Base-by-base conservation (phyloP, 2,113 vertebrate genomes). In the Onychostoma macrolepis region DNA sequence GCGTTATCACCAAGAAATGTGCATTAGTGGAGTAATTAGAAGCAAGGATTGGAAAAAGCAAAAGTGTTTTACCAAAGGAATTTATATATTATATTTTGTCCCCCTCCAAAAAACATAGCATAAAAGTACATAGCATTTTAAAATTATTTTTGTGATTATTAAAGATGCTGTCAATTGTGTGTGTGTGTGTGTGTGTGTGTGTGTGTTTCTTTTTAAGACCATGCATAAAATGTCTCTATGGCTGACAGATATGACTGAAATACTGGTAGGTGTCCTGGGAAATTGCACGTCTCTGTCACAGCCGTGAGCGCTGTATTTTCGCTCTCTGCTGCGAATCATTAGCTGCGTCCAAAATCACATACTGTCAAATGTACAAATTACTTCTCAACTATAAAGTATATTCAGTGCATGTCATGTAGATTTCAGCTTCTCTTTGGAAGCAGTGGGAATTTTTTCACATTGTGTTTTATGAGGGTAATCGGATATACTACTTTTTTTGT, bases 181-280 rank as follows among this genome's bases (percentile, higher is more conserved):
- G n/a, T n/a, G n/a, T n/a, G n/a, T n/a, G n/a, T n/a, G 65, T 36
- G 65, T 33, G 28, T 33, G 65, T 15, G 11, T 15, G n/a, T 28
- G 4, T 67, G 26, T 63, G 1, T 15, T 30, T 19, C 2, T 21
- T 19, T 72, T 72, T 72, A 9, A 72, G 69, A 72, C 33, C 17
- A 21, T 71, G 33, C 19, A 71, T 71, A 71, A 38, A 71, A 71
- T 72, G 19, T 72, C 41, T 74, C 71, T 50, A 28, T 77, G 45
- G n/a, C 8, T 50, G 75, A 77, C 45, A 50, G 45, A 10, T 43
- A 75, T 43, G 38, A 75, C 24, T 26, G 38, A 75, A 43, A 26
- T 43, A n/a, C 21, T 12, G 2, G 38, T 26, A n/a, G 21, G 24
- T 50, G n/a, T 26, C n/a, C 26, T 28, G 26, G 13, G 24, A 19